Evolutionary conservation across 2,113 vertebrate species (phyloP), one percentile per base, ranked within the genome.

Genomic region (Synodontis membranacea): DNA sequence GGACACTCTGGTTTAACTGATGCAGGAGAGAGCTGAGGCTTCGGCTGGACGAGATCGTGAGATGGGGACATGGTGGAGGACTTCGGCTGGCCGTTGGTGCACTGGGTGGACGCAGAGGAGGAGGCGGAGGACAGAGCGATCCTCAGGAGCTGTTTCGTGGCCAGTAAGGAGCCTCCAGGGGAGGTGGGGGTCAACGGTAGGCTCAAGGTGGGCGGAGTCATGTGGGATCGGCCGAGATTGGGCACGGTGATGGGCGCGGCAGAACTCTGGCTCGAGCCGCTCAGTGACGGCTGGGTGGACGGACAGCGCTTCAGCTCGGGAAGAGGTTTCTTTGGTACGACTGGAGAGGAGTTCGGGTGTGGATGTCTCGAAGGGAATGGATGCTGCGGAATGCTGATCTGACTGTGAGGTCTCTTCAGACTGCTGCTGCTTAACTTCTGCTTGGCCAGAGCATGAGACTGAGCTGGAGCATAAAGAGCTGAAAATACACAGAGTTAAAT

Each of bases 391-490:
- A 89, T n/a, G 1, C 88, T 89, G 72, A 80, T 82, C 28, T 92
- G 93, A 0, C 92, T 91, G 4, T 94, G 93, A 0, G 88, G 84
- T 11, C 90, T 87, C 39, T 90, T 90, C 25, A 90, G 76, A 48
- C 82, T 83, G 88, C 80, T 42, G 84, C 23, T 28, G 58, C 84
- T 10, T 88, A 86, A 90, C 90, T 92, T 72, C 90, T 89, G 68
- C 88, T 94, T 25, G 89, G 93, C 91, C 42, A 95, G 91, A 21
- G 95, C 94, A 80, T 94, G 93, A 84, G 94, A 93, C 82, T 94
- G 93, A 23, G 94, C 90, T 0, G 95, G 92, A 85, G 94, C 93
- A 89, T 95, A 95, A 19, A 95, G 92, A 68, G 93, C 95, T 95
- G 92, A 0, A 39, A 21, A 79, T 46, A 56, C 21, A 66, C n/a